phyloP scores from a whole-genome alignment of 2,113 vertebrate species.

The Lepisosteus oculatus region DNA sequence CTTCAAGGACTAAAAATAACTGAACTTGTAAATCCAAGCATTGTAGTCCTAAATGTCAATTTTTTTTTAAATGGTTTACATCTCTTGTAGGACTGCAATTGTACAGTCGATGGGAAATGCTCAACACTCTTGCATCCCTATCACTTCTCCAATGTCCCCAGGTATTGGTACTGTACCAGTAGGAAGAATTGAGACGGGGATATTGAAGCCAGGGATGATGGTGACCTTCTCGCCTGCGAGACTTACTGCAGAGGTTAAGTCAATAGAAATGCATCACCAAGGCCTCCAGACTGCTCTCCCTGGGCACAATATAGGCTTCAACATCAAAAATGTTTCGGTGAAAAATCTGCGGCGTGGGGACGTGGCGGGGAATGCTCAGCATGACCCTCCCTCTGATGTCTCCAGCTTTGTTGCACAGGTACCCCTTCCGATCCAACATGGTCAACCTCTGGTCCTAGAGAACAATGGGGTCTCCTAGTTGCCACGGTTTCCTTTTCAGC shows the following conservation, averaged over 20 bases:
- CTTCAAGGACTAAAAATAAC: no score
- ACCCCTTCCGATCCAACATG: no score
- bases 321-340: constrained; percentile 63
- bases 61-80: no score
- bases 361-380: constrained; percentile 66
- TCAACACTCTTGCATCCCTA: not conserved
- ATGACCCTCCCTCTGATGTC: constrained; percentile 67
- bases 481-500: no score
- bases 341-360: constrained; percentile 64
- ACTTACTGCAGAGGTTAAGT: constrained; percentile 67
- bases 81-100: not conserved
- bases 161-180: constrained; percentile 62
- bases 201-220: constrained; percentile 72
- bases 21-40: no score
- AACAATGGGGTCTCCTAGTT: no score
- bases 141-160: constrained; percentile 19
- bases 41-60: no score
- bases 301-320: constrained; percentile 69
- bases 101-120: not conserved
- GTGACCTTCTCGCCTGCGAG: constrained; percentile 63
- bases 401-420: constrained; percentile 67
- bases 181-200: constrained; percentile 60
- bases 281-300: constrained; percentile 57
- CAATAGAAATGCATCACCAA: constrained; percentile 65
- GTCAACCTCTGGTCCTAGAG: no score